These are phyloP conservation scores for Phaetusa simplex DNA, from an alignment of 2,113 vertebrate genomes.

Conservation along the genomic window DNA sequence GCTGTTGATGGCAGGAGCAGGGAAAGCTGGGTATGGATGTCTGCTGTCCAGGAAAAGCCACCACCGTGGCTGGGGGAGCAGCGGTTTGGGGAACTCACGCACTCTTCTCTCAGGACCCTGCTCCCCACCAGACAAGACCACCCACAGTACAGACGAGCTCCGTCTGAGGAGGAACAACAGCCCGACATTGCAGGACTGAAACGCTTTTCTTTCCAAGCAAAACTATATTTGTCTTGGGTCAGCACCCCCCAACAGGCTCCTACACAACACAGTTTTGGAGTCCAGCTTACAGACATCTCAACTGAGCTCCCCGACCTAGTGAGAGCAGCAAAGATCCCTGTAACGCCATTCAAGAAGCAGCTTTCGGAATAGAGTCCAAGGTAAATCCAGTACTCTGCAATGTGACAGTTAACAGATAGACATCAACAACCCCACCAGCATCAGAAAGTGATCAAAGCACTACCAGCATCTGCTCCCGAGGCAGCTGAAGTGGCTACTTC, in stretches of 20 bases:
- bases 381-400: neutral
- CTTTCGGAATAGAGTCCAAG: neutral
- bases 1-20: neutral
- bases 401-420: rapidly evolving
- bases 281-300: neutral
- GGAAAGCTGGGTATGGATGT: neutral
- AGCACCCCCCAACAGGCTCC: neutral
- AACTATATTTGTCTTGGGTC: neutral
- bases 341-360: rapidly evolving
- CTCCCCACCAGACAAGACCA: neutral
- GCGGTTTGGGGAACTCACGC: rapidly evolving
- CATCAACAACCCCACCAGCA: neutral
- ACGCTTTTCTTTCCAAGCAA: neutral
- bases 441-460: neutral
- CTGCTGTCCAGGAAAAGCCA: neutral
- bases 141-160: neutral
- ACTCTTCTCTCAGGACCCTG: neutral
- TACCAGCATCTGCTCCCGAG: neutral
- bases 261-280: no score
- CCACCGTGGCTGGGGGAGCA: neutral
- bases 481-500: neutral
- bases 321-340: neutral
- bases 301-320: neutral
- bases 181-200: neutral
- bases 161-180: neutral